Percentiles rank a stretch among this genome's conserved stretches.
These are phyloP conservation scores for Ptyas mucosa DNA, from an alignment of 2,113 vertebrate species.

Conservation along the genomic window DNA sequence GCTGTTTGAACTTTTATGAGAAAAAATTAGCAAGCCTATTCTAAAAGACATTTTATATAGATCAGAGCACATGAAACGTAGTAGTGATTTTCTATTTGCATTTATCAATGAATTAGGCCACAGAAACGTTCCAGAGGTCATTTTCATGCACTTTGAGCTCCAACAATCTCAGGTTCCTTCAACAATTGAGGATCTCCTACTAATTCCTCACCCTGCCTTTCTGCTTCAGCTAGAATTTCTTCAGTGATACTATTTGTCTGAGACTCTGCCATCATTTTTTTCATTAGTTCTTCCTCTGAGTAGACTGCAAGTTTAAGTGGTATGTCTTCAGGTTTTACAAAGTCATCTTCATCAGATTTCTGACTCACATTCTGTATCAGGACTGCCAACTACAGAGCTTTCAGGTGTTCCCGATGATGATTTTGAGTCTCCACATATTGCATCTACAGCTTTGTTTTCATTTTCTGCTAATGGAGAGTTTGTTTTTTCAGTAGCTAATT, in stretches of 20 bases:
- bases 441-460: constrained; percentile 43
- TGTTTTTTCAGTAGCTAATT: constrained; percentile 47
- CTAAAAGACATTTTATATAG: constrained; percentile 73
- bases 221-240: constrained; percentile 77
- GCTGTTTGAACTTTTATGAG: constrained; percentile 67
- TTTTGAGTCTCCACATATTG: constrained; percentile 63
- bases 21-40: constrained; percentile 66
- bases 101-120: constrained; percentile 34
- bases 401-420: constrained; percentile 72
- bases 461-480: constrained; percentile 53
- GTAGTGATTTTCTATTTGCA: constrained; percentile 51
- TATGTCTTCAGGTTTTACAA: constrained; percentile 93
- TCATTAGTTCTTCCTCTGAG: constrained; percentile 92
- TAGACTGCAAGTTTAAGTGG: constrained; percentile 89
- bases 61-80: constrained; percentile 62
- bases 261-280: constrained; percentile 88
- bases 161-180: constrained; percentile 85
- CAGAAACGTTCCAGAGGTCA: constrained; percentile 36
- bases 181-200: constrained; percentile 81
- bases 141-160: constrained; percentile 73
- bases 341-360: constrained; percentile 97
- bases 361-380: constrained; percentile 91
- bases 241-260: constrained; percentile 82
- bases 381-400: constrained; percentile 81
- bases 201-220: constrained; percentile 74